These are phyloP conservation scores for Chaetogeoica ovagalla DNA, from an alignment of 2,888 invertebrate genomes.

Conservation along the genomic window DNA sequence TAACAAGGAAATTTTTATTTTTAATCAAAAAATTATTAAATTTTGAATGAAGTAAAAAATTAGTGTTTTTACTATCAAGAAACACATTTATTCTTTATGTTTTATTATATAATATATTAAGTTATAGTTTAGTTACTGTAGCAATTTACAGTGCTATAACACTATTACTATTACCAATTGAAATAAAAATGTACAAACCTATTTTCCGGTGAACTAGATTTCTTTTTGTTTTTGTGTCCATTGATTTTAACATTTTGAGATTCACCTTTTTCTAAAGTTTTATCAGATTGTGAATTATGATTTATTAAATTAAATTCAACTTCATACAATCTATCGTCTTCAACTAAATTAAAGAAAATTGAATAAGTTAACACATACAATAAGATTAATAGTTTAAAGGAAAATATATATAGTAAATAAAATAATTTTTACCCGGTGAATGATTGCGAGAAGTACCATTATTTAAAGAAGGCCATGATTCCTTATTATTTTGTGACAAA, in stretches of 20 bases:
- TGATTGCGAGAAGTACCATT: slow-evolving; percentile 36
- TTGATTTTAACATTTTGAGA: slow-evolving; percentile 49
- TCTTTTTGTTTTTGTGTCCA: slow-evolving; percentile 51
- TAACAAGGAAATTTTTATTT: too few species aligned
- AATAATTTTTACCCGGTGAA: slow-evolving; percentile 29
- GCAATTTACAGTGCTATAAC: too few species aligned
- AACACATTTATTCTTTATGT: too few species aligned
- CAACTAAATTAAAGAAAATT: slow-evolving; percentile 27
- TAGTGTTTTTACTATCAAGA: too few species aligned
- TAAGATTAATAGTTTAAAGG: neutral
- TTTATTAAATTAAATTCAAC: slow-evolving; percentile 48
- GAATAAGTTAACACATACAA: neutral
- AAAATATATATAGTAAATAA: neutral
- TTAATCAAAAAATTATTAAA: too few species aligned
- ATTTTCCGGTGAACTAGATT: slow-evolving; percentile 51
- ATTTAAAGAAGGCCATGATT: slow-evolving; percentile 69
- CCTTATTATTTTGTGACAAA: slow-evolving; percentile 62
- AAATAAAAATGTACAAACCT: slow-evolving; percentile 18
- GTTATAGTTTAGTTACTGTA: too few species aligned
- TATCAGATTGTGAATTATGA: slow-evolving; percentile 46
- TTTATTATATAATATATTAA: too few species aligned
- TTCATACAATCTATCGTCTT: slow-evolving; percentile 46
- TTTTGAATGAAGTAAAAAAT: too few species aligned
- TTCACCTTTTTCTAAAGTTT: slow-evolving; percentile 45
- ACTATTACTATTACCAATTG: too few species aligned